Percentiles rank a stretch among this genome's conserved stretches.
These are phyloP conservation scores for Helicolenus hilgendorfi DNA, from an alignment of 2,797 vertebrate species.

Conservation along the genomic window DNA sequence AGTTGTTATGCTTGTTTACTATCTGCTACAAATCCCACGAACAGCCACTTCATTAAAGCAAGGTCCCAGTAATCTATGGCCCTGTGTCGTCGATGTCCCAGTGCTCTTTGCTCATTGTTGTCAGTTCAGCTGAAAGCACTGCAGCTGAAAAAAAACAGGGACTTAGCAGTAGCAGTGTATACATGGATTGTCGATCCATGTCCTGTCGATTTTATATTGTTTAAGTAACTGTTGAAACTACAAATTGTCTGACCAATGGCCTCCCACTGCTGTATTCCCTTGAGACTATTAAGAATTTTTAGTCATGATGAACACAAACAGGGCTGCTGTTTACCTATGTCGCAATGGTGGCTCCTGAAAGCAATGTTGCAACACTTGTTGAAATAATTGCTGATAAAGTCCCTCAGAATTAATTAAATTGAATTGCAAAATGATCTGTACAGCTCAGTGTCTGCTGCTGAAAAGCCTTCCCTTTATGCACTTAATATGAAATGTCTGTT, in stretches of 20 bases:
- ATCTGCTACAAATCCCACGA: slow-evolving; percentile 52
- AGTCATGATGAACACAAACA: slow-evolving; percentile 28
- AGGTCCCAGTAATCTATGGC: slow-evolving; percentile 28
- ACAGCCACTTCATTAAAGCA: slow-evolving; percentile 56
- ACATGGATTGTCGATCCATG: too few species aligned
- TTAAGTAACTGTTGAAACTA: slow-evolving; percentile 19
- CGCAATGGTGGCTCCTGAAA: background rate
- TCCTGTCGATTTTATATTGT: slow-evolving; percentile 25
- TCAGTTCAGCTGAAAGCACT: background rate
- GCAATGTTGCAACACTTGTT: slow-evolving; percentile 17
- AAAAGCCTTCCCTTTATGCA: slow-evolving; percentile 28
- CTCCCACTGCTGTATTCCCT: slow-evolving; percentile 9
- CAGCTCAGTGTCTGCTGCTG: slow-evolving; percentile 24
- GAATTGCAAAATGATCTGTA: slow-evolving; percentile 29
- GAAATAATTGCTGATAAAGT: slow-evolving; percentile 38
- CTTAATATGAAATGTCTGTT: slow-evolving; percentile 44
- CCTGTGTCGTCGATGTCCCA: background rate
- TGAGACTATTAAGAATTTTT: background rate
- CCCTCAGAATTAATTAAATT: slow-evolving; percentile 41
- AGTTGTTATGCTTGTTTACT: slow-evolving; percentile 45
- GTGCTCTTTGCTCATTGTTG: slow-evolving; percentile 1
- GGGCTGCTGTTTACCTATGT: slow-evolving; percentile 28
- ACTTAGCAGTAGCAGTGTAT: background rate
- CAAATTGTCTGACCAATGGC: slow-evolving; percentile 10
- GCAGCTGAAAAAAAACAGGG: background rate